A percentile compares a stretch with the other conserved stretches of the same genome.
Evolutionary conservation across 2,888 invertebrate genomes (phyloP).

Genomic region (Ophion ellenae): DNA sequence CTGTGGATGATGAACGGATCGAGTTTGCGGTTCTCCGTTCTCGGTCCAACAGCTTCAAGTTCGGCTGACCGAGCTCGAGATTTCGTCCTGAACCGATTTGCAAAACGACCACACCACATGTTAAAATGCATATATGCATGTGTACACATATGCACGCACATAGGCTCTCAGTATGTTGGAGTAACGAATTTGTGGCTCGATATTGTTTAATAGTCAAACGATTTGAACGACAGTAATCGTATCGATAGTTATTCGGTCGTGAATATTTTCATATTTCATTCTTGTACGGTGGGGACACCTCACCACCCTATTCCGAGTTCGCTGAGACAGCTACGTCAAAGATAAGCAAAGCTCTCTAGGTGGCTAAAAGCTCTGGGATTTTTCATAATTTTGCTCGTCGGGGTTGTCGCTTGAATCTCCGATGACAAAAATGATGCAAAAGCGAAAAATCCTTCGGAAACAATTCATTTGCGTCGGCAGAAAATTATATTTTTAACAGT

Average conservation of each 20-base stretch:
- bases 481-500: too few species aligned
- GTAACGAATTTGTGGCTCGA: slow-evolving; percentile 41
- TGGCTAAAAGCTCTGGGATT: not conserved
- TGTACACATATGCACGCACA: not conserved
- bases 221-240: not conserved
- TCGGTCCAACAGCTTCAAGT: slow-evolving; percentile 52
- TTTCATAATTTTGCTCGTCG: not conserved
- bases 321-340: not conserved
- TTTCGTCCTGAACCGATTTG: slow-evolving; percentile 54
- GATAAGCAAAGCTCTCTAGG: not conserved
- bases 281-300: not conserved
- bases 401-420: not conserved
- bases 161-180: slow-evolving; percentile 22
- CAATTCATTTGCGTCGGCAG: too few species aligned
- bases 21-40: slow-evolving; percentile 63
- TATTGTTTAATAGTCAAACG: slow-evolving; percentile 32
- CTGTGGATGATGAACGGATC: slow-evolving; percentile 52
- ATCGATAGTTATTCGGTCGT: not conserved
- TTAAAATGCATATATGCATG: slow-evolving; percentile 34
- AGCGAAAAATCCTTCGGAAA: too few species aligned
- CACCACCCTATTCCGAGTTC: not conserved
- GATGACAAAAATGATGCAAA: too few species aligned
- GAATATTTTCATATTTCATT: not conserved
- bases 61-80: slow-evolving; percentile 58
- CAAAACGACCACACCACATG: slow-evolving; percentile 52